Percentiles rank a stretch among this genome's conserved stretches.
Conservation (phyloP, 2,113 vertebrate genomes). For the Pipa parva region DNA sequence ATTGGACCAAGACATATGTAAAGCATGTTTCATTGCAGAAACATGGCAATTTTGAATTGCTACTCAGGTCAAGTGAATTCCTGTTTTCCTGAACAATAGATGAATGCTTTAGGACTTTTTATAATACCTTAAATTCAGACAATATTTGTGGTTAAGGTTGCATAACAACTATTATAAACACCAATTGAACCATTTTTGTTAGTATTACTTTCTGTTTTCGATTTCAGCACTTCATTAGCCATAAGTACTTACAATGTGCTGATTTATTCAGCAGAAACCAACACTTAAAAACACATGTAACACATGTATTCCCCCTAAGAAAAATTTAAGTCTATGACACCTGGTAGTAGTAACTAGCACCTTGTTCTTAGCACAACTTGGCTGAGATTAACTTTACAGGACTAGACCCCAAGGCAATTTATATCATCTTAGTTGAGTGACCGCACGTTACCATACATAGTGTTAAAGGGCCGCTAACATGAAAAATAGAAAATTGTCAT, state of each 20-base stretch:
- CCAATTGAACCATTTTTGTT: conserved; percentile 8
- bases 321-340: not conserved
- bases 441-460: no score
- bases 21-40: not conserved
- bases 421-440: no score
- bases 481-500: no score
- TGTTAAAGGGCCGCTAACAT: no score
- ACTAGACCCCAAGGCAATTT: not conserved
- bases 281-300: conserved; percentile 1
- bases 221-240: conserved; percentile 21
- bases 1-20: not conserved
- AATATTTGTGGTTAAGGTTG: not conserved
- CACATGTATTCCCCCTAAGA: not conserved
- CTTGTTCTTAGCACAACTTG: not conserved
- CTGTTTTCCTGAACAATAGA: no score
- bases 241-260: conserved; percentile 4
- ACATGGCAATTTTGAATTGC: not conserved
- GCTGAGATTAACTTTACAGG: not conserved
- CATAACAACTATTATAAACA: conserved; percentile 19
- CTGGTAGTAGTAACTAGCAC: not conserved
- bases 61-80: not conserved
- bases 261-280: conserved; percentile 21
- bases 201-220: not conserved
- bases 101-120: not conserved
- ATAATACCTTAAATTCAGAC: not conserved